Conservation (phyloP, 2,797 vertebrate species). For the Gobionotothen gibberifrons region DNA sequence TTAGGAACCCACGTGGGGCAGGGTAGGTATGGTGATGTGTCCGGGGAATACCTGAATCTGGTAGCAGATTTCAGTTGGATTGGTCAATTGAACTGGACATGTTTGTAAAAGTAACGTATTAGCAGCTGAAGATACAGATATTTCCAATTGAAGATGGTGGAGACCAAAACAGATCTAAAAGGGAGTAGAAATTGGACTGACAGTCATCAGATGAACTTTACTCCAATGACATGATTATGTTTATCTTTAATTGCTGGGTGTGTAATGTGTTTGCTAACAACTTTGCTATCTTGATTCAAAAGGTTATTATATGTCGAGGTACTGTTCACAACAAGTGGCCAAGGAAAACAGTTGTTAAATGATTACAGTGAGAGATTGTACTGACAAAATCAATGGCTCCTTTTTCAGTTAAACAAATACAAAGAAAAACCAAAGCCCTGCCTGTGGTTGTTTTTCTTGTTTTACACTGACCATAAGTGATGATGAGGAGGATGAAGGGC, state of each 20-base stretch:
- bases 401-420: no score
- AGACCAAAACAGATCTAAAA: background rate
- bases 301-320: background rate
- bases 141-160: background rate
- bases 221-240: background rate
- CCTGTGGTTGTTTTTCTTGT: no score
- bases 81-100: background rate
- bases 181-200: background rate
- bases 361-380: background rate
- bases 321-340: background rate
- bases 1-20: background rate
- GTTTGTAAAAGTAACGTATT: background rate
- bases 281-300: background rate
- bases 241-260: background rate
- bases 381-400: background rate
- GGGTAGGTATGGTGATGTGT: background rate
- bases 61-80: no score
- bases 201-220: background rate
- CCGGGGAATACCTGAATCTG: background rate
- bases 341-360: background rate
- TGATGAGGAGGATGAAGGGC: constrained; percentile 91
- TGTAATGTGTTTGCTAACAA: background rate
- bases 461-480: constrained; percentile 87
- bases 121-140: background rate
- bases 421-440: no score